Conservation (phyloP, 1,140 invertebrate genomes). For the Panulirus ornatus region DNA sequence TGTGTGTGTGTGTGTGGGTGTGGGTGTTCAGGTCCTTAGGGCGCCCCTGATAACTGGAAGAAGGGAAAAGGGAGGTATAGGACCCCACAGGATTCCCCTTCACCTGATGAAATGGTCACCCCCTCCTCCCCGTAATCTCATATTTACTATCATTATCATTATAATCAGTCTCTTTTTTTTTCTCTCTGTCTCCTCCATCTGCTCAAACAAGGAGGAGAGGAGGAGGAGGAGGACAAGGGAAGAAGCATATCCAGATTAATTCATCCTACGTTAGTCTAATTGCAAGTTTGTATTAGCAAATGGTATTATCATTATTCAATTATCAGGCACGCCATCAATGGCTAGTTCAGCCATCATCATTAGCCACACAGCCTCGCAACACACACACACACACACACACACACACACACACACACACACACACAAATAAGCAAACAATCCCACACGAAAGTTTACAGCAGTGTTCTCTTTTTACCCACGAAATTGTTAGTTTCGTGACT, state of each 20-base stretch:
- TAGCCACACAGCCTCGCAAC: neutral
- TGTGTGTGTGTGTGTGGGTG: too few species aligned
- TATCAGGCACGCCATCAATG: constrained; percentile 35
- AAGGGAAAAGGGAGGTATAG: too few species aligned
- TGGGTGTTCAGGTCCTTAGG: too few species aligned
- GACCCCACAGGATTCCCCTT: too few species aligned
- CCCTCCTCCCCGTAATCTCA: constrained; percentile 18
- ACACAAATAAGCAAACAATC: too few species aligned
- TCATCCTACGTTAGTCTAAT: constrained; percentile 28
- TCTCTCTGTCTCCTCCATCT: neutral
- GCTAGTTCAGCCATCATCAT: constrained; percentile 34
- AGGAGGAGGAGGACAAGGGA: neutral
- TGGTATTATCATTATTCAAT: constrained; percentile 44
- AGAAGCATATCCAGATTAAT: constrained; percentile 41
- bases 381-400: neutral
- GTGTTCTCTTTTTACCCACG: neutral
- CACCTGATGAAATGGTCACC: constrained; percentile 41
- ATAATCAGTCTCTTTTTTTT: constrained; percentile 24
- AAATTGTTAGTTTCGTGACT: neutral
- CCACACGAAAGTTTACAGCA: too few species aligned
- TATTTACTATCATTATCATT: neutral
- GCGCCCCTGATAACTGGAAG: too few species aligned
- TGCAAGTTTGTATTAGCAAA: constrained; percentile 50
- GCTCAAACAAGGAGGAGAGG: constrained; percentile 10
- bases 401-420: neutral